A percentile compares a stretch with the other conserved stretches of the same genome.
Evolutionary conservation across 1,140 invertebrate species (phyloP).

Genomic region (Idris sp.): DNA sequence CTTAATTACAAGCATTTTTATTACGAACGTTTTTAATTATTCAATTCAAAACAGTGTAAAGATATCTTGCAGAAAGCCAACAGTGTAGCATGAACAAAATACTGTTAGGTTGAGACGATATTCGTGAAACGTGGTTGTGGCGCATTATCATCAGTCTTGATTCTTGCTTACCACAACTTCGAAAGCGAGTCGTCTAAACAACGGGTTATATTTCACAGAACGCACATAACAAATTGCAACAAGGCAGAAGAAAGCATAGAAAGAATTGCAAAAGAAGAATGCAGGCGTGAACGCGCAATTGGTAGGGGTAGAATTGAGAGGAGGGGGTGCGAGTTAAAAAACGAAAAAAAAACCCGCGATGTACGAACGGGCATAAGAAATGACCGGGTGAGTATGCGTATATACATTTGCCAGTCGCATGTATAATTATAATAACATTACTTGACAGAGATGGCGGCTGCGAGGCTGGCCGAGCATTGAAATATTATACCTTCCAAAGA

Average conservation of each 20-base stretch:
- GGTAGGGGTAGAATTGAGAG: slow-evolving; percentile 9
- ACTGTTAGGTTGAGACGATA: slow-evolving; percentile 46
- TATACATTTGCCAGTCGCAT: slow-evolving; percentile 61
- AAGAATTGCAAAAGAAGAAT: slow-evolving; percentile 59
- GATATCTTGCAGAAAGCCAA: slow-evolving; percentile 26
- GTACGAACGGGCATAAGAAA: slow-evolving; percentile 58
- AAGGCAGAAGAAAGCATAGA: slow-evolving; percentile 55
- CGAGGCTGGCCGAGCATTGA: slow-evolving; percentile 75
- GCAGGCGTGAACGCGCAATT: slow-evolving; percentile 28
- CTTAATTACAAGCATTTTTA: slow-evolving; percentile 34
- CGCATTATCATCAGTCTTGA: slow-evolving; percentile 51
- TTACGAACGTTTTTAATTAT: slow-evolving; percentile 23
- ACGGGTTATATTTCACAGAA: slow-evolving; percentile 58
- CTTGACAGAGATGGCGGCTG: slow-evolving; percentile 76
- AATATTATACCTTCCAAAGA: slow-evolving; percentile 79
- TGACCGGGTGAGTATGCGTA: slow-evolving; percentile 43
- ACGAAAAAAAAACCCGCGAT: slow-evolving; percentile 36
- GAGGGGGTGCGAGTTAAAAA: slow-evolving; percentile 17
- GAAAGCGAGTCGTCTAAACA: slow-evolving; percentile 57
- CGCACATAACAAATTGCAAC: slow-evolving; percentile 55
- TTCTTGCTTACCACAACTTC: slow-evolving; percentile 53
- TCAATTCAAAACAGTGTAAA: slow-evolving; percentile 28
- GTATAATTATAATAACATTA: slow-evolving; percentile 79
- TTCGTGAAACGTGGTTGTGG: slow-evolving; percentile 38
- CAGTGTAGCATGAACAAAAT: slow-evolving; percentile 38